Conservation (phyloP, 2,113 vertebrate genomes). For the Anarrhichthys ocellatus region DNA sequence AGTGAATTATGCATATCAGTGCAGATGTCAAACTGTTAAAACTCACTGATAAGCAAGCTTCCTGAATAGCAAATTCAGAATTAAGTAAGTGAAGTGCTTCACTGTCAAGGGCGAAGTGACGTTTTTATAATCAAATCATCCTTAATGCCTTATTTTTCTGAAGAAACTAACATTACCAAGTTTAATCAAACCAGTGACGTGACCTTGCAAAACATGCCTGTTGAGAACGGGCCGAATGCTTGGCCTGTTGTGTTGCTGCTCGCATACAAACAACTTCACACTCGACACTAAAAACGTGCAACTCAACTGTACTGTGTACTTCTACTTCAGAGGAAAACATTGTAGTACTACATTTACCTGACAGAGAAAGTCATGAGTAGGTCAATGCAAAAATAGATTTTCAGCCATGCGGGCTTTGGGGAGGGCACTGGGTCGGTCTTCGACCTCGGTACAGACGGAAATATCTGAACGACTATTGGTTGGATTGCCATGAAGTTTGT, state of each 20-base stretch:
- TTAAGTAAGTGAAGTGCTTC: not conserved
- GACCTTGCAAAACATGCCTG: not conserved
- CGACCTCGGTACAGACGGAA: not conserved
- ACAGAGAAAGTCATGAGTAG: not conserved
- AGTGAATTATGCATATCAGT: constrained; percentile 16
- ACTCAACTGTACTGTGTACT: too few relatives aligned
- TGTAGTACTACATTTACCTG: too few relatives aligned
- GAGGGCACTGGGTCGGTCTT: not conserved
- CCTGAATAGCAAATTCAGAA: constrained; percentile 10
- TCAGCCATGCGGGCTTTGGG: not conserved
- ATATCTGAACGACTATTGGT: not conserved
- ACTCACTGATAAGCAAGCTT: not conserved
- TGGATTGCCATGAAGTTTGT: not conserved
- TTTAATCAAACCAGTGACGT: not conserved
- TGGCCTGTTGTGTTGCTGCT: too few relatives aligned
- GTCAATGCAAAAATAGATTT: not conserved
- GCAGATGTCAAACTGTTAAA: constrained; percentile 10
- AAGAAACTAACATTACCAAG: not conserved
- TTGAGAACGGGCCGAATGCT: not conserved
- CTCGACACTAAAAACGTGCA: too few relatives aligned
- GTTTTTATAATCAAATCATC: not conserved
- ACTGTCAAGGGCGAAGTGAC: constrained; percentile 15
- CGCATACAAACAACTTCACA: too few relatives aligned
- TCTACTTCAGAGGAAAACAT: too few relatives aligned
- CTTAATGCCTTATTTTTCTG: not conserved